These are phyloP conservation scores for Forbesichthys papilliferus DNA, from an alignment of 2,113 vertebrate genomes.

Conservation along the genomic window DNA sequence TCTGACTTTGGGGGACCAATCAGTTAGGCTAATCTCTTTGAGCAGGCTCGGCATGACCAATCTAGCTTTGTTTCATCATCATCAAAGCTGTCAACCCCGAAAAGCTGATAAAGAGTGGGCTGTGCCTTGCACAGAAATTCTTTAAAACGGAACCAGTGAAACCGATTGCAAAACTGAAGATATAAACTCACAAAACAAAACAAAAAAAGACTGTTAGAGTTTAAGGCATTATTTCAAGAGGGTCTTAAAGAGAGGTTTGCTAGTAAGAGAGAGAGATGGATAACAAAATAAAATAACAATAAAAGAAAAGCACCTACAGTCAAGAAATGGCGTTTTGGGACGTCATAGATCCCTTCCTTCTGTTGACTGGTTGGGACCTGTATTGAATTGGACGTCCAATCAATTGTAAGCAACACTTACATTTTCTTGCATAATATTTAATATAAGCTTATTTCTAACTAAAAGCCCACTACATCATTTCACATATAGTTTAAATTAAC, in stretches of 20 bases:
- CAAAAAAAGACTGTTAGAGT: constrained; percentile 9
- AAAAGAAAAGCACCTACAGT: constrained; percentile 87
- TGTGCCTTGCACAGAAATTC: not conserved
- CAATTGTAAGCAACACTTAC: constrained; percentile 53
- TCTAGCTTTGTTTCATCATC: constrained; percentile 34
- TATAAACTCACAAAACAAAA: constrained; percentile 3
- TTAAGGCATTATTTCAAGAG: constrained; percentile 32
- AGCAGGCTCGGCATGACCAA: constrained; percentile 39
- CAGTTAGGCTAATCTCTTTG: constrained; percentile 37
- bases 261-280: constrained; percentile 47
- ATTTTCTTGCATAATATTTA: not conserved
- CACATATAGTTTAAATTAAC: constrained; percentile 13
- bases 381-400: constrained; percentile 68
- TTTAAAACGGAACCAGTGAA: constrained; percentile 12
- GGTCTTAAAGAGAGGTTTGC: constrained; percentile 72
- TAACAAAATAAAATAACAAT: constrained; percentile 42
- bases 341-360: constrained; percentile 99
- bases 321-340: constrained; percentile 99
- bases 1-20: constrained; percentile 48
- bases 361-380: constrained; percentile 99
- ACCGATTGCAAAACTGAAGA: not conserved
- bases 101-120: not conserved
- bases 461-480: constrained; percentile 28
- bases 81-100: constrained; percentile 1
- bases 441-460: constrained; percentile 8